These are phyloP conservation scores for Stegodyphus mimosarum DNA, from an alignment of 1,140 invertebrate species.

Conservation along the genomic window DNA sequence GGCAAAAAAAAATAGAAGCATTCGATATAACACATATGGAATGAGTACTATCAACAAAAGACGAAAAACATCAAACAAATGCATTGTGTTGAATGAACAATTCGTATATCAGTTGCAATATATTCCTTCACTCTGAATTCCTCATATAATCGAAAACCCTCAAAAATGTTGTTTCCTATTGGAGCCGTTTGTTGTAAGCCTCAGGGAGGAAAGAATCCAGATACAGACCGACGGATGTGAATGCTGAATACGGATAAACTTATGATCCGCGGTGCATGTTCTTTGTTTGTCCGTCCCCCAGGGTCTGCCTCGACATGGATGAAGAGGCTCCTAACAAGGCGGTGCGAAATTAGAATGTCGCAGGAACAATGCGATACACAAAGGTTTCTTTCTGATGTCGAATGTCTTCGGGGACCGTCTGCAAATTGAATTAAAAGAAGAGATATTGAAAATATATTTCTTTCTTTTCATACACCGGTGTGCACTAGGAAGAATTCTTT, in stretches of 20 bases:
- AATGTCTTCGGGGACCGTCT: not conserved
- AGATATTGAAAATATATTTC: no score
- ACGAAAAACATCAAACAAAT: no score
- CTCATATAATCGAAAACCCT: slow-evolving; percentile 27
- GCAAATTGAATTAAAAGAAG: no score
- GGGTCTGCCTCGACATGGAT: slow-evolving; percentile 23
- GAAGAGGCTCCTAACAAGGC: slow-evolving; percentile 51
- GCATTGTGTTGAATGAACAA: not conserved
- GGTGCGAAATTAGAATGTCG: slow-evolving; percentile 36
- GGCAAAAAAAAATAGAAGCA: no score
- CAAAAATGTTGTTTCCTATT: slow-evolving; percentile 30
- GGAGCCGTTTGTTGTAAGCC: not conserved
- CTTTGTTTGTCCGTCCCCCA: slow-evolving; percentile 19
- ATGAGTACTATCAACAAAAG: no score
- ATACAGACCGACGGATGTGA: not conserved
- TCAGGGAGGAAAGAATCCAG: slow-evolving; percentile 6
- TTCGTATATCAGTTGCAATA: not conserved
- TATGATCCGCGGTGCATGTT: slow-evolving; percentile 40
- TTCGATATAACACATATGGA: no score
- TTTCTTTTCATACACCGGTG: no score
- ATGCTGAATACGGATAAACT: slow-evolving; percentile 35
- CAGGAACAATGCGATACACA: slow-evolving; percentile 15
- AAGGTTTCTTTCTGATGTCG: slow-evolving; percentile 36
- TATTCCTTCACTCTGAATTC: not conserved
- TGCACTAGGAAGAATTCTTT: no score